Evolutionary conservation across 1,140 invertebrate species (phyloP).

Genomic region (Microplitis mediator): DNA sequence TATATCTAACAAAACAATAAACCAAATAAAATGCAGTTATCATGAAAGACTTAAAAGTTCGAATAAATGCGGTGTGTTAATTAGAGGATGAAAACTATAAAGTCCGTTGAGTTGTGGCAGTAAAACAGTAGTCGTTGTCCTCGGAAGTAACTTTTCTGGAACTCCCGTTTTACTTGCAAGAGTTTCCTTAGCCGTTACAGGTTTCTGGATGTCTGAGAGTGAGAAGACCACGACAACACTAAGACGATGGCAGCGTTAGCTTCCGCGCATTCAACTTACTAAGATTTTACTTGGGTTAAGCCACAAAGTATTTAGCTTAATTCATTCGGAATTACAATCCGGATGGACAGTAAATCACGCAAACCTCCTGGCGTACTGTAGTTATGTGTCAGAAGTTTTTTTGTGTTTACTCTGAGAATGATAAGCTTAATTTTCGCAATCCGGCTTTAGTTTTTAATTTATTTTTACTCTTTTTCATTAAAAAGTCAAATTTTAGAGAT

Average conservation of each 20-base stretch:
- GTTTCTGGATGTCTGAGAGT: slow-evolving; percentile 14
- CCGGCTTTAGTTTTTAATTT: too few relatives aligned
- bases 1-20: not conserved
- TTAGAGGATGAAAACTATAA: slow-evolving; percentile 32
- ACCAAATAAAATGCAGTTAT: not conserved
- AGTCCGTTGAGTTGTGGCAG: slow-evolving; percentile 12
- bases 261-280: slow-evolving; percentile 3
- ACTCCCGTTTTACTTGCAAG: slow-evolving; percentile 18
- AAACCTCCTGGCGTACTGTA: not conserved
- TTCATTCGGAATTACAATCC: slow-evolving; percentile 29
- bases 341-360: slow-evolving; percentile 24
- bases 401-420: not conserved
- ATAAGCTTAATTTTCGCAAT: too few relatives aligned
- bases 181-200: slow-evolving; percentile 8
- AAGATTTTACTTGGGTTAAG: slow-evolving; percentile 25
- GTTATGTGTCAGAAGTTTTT: not conserved
- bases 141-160: slow-evolving; percentile 19
- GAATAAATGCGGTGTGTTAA: slow-evolving; percentile 35
- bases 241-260: not conserved
- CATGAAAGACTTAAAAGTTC: slow-evolving; percentile 21
- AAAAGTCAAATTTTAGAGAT: too few relatives aligned
- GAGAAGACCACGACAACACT: not conserved
- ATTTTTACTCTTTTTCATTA: too few relatives aligned
- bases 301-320: slow-evolving; percentile 31
- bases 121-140: slow-evolving; percentile 16